phyloP scores from a whole-genome alignment of 2,888 invertebrate genomes.

The Orthosia incerta region DNA sequence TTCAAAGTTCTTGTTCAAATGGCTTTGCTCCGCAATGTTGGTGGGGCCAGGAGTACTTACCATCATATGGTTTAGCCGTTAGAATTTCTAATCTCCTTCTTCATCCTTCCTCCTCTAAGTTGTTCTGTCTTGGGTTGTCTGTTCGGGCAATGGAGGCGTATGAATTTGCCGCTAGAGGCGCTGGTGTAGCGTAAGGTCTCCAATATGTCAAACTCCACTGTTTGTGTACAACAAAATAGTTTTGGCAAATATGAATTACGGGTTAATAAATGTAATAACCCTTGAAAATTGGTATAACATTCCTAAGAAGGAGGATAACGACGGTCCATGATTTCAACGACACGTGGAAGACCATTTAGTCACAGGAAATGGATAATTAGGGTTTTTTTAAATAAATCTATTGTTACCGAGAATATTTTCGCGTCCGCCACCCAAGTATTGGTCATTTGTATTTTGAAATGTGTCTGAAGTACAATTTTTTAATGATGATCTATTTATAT shows the following conservation, averaged over 20 bases:
- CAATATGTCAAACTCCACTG: too few species aligned
- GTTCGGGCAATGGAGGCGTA: too few species aligned
- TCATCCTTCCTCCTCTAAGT: too few species aligned
- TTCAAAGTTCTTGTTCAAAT: background rate
- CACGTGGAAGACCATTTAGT: constrained; percentile 39
- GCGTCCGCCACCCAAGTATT: constrained; percentile 62
- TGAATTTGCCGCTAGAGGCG: too few species aligned
- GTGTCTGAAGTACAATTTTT: constrained; percentile 44
- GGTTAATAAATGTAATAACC: too few species aligned
- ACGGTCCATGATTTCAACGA: background rate
- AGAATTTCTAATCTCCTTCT: too few species aligned
- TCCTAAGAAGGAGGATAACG: background rate
- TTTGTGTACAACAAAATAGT: too few species aligned
- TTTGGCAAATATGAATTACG: too few species aligned
- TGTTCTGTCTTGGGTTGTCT: too few species aligned
- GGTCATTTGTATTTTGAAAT: constrained; percentile 62
- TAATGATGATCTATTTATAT: constrained; percentile 49
- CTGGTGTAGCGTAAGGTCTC: too few species aligned
- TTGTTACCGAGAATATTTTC: constrained; percentile 53
- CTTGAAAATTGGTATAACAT: too few species aligned
- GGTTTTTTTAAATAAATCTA: constrained; percentile 55
- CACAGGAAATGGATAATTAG: constrained; percentile 69
- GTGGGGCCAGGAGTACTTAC: background rate
- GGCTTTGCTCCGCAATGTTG: background rate
- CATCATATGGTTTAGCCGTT: too few species aligned